Conservation (phyloP, 2,797 vertebrate genomes). For the Anniella stebbinsi region DNA sequence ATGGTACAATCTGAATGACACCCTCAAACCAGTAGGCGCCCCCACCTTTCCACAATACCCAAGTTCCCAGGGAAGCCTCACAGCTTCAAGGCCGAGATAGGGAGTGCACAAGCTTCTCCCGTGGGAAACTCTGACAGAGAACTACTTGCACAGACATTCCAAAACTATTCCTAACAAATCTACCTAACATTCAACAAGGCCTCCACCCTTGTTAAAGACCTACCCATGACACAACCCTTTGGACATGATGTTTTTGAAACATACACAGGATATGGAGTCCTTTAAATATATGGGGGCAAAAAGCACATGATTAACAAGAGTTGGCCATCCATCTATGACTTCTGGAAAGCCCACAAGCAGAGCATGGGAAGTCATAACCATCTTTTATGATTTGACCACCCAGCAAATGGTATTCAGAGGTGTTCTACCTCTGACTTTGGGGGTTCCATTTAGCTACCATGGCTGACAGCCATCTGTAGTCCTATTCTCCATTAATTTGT, state of each 20-base stretch:
- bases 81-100: no score
- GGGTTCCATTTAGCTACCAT: not conserved
- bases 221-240: no score
- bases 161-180: no score
- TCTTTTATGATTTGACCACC: not conserved
- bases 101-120: no score
- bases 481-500: not conserved
- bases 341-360: not conserved
- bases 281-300: not conserved
- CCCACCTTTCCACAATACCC: no score
- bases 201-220: no score
- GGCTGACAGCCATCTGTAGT: not conserved
- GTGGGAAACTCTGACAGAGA: no score
- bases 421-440: not conserved
- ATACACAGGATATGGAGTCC: not conserved
- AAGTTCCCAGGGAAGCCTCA: no score
- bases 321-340: not conserved
- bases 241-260: not conserved
- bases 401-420: not conserved
- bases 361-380: not conserved
- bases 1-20: no score
- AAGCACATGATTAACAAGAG: not conserved
- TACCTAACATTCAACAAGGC: no score
- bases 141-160: no score
- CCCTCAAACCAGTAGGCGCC: no score